Percentiles rank a stretch among this genome's conserved stretches.
Conservation (phyloP, 2,797 vertebrate genomes). For the Melanotaenia nigrans region DNA sequence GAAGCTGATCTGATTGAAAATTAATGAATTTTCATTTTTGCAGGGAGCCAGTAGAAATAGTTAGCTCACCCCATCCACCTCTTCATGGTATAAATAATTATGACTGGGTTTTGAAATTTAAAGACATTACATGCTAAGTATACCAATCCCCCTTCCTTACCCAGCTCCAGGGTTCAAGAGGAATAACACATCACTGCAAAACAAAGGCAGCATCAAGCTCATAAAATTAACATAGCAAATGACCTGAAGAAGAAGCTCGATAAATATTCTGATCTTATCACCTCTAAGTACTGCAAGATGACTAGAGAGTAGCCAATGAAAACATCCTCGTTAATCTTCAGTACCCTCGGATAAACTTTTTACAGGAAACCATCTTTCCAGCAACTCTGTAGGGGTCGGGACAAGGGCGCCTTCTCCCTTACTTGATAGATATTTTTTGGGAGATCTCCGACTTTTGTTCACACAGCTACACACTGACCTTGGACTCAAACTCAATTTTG, state of each 20-base stretch:
- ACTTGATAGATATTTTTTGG: conserved; percentile 81
- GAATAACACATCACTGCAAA: conserved; percentile 91
- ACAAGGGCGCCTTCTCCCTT: conserved; percentile 87
- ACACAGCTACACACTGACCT: conserved; percentile 80
- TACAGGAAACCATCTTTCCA: conserved; percentile 90
- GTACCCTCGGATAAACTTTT: conserved; percentile 89
- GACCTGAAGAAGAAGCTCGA: conserved; percentile 90
- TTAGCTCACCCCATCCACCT: conserved; percentile 85
- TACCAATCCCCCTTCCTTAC: conserved; percentile 87
- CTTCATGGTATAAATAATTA: conserved; percentile 93
- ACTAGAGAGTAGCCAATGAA: conserved; percentile 88
- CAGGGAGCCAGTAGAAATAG: conserved; percentile 91
- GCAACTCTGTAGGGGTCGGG: conserved; percentile 88
- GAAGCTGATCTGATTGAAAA: conserved; percentile 76
- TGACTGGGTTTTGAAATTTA: conserved; percentile 91
- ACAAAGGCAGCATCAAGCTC: conserved; percentile 95
- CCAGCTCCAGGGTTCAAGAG: conserved; percentile 88
- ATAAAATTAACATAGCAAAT: conserved; percentile 98
- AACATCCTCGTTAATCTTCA: conserved; percentile 91
- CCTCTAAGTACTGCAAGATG: conserved; percentile 84
- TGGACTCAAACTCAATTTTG: conserved; percentile 82
- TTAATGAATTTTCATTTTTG: conserved; percentile 92
- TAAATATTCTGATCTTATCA: conserved; percentile 94
- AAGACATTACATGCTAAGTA: conserved; percentile 92
- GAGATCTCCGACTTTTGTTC: conserved; percentile 78